Evolutionary conservation across 2,888 invertebrate genomes (phyloP).

Genomic region (Macrophya annulata): DNA sequence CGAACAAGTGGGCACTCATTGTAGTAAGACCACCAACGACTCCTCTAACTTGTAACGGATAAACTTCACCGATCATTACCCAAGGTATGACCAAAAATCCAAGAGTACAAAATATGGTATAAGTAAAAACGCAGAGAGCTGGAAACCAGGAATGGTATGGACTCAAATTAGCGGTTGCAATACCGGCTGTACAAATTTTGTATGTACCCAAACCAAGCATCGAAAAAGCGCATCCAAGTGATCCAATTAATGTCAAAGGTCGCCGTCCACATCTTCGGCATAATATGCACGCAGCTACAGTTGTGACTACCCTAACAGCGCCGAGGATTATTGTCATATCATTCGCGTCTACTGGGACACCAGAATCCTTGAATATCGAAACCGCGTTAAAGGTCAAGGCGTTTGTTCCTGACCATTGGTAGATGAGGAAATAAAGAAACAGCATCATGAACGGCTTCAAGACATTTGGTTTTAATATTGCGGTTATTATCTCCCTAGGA

Average conservation of each 20-base stretch:
- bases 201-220: conserved; percentile 84
- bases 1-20: conserved; percentile 84
- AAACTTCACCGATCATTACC: conserved; percentile 89
- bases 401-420: conserved; percentile 87
- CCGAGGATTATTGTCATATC: conserved; percentile 84
- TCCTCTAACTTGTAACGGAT: conserved; percentile 85
- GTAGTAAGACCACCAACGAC: conserved; percentile 86
- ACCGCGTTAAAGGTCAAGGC: conserved; percentile 87
- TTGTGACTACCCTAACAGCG: conserved; percentile 83
- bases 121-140: conserved; percentile 83
- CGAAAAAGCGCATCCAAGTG: conserved; percentile 84
- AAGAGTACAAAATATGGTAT: conserved; percentile 84
- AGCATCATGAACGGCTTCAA: conserved; percentile 85
- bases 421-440: conserved; percentile 85
- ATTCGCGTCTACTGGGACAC: conserved; percentile 82
- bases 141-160: conserved; percentile 83
- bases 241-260: conserved; percentile 85
- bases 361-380: conserved; percentile 84
- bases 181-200: conserved; percentile 70
- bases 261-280: conserved; percentile 84
- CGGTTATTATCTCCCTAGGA: conserved; percentile 81
- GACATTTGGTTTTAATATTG: conserved; percentile 83
- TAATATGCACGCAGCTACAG: conserved; percentile 84
- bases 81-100: conserved; percentile 87
- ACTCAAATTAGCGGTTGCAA: background rate